Evolutionary conservation across 2,888 invertebrate species (phyloP).

Genomic region (Acleris sparsana): DNA sequence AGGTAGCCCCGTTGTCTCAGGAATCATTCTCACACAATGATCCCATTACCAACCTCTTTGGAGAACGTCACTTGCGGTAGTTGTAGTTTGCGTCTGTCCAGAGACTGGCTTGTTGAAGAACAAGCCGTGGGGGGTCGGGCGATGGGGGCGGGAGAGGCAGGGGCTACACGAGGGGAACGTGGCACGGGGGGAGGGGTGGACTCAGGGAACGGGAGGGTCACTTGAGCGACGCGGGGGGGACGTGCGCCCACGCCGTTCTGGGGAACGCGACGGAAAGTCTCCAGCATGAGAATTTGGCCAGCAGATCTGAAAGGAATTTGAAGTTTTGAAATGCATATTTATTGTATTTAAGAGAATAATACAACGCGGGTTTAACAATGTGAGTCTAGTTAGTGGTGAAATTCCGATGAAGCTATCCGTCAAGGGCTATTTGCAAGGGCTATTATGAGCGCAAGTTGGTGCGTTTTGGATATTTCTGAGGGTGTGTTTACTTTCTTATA

Average conservation of each 20-base stretch:
- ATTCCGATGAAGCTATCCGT: too few species aligned
- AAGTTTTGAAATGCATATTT: too few species aligned
- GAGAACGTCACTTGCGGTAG: slow-evolving; percentile 93
- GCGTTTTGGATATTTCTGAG: too few species aligned
- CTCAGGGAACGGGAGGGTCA: slow-evolving; percentile 63
- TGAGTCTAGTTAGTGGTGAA: too few species aligned
- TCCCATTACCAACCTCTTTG: slow-evolving; percentile 95
- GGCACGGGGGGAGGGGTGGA: slow-evolving; percentile 74
- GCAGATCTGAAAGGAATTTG: slow-evolving; percentile 82
- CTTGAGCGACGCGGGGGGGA: slow-evolving; percentile 60
- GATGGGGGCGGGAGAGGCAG: slow-evolving; percentile 70
- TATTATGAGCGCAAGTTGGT: too few species aligned
- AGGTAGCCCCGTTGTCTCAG: too few species aligned
- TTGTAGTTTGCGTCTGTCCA: slow-evolving; percentile 86
- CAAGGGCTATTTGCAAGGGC: too few species aligned
- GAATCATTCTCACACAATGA: slow-evolving; percentile 85
- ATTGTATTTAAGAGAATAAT: background rate
- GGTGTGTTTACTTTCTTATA: too few species aligned
- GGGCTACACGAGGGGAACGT: slow-evolving; percentile 66
- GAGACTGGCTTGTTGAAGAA: slow-evolving; percentile 85
- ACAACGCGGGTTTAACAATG: too few species aligned
- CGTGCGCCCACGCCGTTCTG: slow-evolving; percentile 67
- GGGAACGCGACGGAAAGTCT: slow-evolving; percentile 87
- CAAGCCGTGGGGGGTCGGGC: slow-evolving; percentile 88
- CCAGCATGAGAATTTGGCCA: slow-evolving; percentile 87